These are phyloP conservation scores for Montifringilla adamsi DNA, from an alignment of 2,113 vertebrate genomes.

Conservation along the genomic window DNA sequence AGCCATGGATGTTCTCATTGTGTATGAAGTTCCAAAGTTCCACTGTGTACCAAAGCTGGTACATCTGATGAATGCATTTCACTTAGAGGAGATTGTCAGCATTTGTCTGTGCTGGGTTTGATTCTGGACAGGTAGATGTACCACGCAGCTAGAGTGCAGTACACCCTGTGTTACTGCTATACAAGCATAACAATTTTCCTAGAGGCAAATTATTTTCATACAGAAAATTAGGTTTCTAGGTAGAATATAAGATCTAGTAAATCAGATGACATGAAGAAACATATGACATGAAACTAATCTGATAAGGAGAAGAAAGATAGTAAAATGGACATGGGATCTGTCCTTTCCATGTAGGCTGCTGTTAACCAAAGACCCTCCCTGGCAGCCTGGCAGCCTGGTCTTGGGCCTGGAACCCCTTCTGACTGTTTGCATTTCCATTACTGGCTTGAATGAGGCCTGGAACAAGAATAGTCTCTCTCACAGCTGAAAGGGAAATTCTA, in stretches of 20 bases:
- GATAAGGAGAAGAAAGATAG: neutral
- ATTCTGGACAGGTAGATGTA: neutral
- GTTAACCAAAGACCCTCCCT: neutral
- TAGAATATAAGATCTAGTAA: neutral
- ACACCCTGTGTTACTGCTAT: neutral
- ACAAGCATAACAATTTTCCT: neutral
- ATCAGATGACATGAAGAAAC: neutral
- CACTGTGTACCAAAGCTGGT: neutral
- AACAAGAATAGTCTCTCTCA: neutral
- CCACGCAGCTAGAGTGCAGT: neutral
- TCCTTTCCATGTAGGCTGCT: neutral
- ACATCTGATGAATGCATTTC: neutral
- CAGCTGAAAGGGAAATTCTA: neutral
- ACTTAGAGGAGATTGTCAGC: neutral
- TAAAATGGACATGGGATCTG: neutral
- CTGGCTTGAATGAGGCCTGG: neutral
- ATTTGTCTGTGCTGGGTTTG: neutral
- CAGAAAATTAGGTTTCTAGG: neutral
- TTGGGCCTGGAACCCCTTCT: neutral
- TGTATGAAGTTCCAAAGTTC: neutral
- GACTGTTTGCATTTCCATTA: neutral
- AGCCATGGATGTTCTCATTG: neutral
- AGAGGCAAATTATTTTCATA: fast-evolving
- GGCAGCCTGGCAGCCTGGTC: neutral
- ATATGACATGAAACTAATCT: neutral